These are phyloP conservation scores for Busseola fusca DNA, from an alignment of 2,888 invertebrate genomes.

Conservation along the genomic window DNA sequence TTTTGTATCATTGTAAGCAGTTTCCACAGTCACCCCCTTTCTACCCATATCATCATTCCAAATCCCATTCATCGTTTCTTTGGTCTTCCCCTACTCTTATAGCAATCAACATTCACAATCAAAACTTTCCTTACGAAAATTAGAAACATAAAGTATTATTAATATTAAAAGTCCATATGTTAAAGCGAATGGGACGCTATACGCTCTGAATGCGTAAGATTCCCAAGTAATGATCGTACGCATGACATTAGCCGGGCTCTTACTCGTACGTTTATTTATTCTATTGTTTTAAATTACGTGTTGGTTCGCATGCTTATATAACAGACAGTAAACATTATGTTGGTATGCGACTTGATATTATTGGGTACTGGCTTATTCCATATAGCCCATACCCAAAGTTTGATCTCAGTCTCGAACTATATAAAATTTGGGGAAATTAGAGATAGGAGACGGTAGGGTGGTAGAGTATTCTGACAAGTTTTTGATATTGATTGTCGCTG, in stretches of 20 bases:
- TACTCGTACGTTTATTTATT: background rate
- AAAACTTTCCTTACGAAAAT: no score
- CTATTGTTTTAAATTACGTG: slow-evolving; percentile 12
- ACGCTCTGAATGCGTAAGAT: background rate
- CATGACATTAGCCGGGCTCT: background rate
- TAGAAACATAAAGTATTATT: background rate
- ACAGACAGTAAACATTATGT: slow-evolving; percentile 4
- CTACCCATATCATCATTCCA: no score
- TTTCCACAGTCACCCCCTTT: background rate
- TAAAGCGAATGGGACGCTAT: background rate
- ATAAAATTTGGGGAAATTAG: no score
- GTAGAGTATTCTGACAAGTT: no score
- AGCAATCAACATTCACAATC: no score
- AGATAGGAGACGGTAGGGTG: no score
- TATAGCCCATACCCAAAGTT: no score
- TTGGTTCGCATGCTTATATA: background rate
- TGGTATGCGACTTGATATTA: background rate
- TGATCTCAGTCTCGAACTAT: no score
- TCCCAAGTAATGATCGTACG: background rate
- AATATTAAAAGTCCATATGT: background rate
- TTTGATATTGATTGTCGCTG: background rate
- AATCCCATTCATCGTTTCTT: no score
- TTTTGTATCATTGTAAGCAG: background rate
- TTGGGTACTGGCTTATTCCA: background rate
- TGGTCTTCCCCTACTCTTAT: no score